These are phyloP conservation scores for Hydractinia echinata DNA, from an alignment of 30 jellyfish, hydroid and myxozoan species.

Conservation along the genomic window DNA sequence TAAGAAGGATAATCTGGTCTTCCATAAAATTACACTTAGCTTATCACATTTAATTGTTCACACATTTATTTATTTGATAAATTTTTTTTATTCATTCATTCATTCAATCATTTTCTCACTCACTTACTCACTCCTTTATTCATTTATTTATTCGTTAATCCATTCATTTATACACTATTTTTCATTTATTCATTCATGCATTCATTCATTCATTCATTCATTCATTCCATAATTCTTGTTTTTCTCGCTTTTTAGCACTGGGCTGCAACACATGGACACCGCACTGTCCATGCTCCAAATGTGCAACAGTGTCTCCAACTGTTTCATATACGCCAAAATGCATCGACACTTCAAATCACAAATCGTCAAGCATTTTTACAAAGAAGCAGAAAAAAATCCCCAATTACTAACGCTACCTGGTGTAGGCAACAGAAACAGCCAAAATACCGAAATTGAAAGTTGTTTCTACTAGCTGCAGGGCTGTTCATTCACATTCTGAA, in stretches of 20 bases:
- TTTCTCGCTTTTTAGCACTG: background rate
- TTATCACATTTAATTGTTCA: background rate
- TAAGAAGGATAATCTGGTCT: background rate
- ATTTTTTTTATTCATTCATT: background rate
- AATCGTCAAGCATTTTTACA: no score
- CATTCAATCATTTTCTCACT: background rate
- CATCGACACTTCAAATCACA: slow-evolving; percentile 7
- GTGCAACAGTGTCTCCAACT: slow-evolving; percentile 2
- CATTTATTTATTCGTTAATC: background rate
- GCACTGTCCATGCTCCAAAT: background rate
- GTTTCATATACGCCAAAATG: slow-evolving; percentile 11
- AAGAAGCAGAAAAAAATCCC: no score
- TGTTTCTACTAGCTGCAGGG: no score
- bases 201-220: background rate
- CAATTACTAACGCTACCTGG: no score
- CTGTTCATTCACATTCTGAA: no score
- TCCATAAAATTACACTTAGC: background rate
- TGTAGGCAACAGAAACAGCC: no score
- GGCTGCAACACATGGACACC: background rate
- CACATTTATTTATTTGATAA: background rate
- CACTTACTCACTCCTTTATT: background rate
- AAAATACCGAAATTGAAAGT: no score
- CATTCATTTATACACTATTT: background rate
- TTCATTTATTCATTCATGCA: background rate
- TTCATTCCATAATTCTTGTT: background rate